Base-by-base conservation (phyloP, 1,140 invertebrate species). In the Ceratina australensis region DNA sequence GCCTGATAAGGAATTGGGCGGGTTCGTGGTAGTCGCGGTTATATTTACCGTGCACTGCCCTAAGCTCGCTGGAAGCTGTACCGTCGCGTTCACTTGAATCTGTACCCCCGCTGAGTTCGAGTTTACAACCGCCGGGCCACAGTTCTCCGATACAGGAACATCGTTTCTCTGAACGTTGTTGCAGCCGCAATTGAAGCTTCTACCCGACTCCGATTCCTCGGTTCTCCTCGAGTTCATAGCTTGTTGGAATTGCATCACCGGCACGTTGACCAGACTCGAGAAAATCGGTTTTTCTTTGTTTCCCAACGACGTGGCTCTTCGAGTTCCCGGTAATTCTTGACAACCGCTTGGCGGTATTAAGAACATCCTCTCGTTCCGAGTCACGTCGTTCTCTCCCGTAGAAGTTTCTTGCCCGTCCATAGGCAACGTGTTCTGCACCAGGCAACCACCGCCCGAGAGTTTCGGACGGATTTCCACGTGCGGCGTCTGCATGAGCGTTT, bases 31-130 rank as follows among this genome's bases (percentile, higher is more conserved):
- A 0, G 89, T 89, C 0, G 91, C 89, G 1, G 90, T 92, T 28
- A 92, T 92, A 59, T 90, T 91, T 8, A 92, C 79, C 0, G 86
- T 89, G 49, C 90, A 92, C 8, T 89, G 85, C 28, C 82, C 86
- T 5, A 89, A 66, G 33, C 86, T 88, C 0, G 87, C 78, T 0
- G 91, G 91, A 7, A 91, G 65, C 22, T 89, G 87, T 0, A 91
- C 81, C 0, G 90, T 92, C 0, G 91, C 90, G 52, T 89, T 90
- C 5, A 92, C 83, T n/a, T 87, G 87, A 5, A 92, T 89, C 26
- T 89, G 88, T 20, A 91, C 82, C 22, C 83, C 75, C 15, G 22
- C 75, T 16, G 22, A 8, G 72, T 60, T 26, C 16, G 74, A 65
- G 15, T 83, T 59, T 13, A 65, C 13, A 5, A 78, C 5, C n/a